Evolutionary conservation across 2,888 invertebrate genomes (phyloP).

Genomic region (Hesperia comma): DNA sequence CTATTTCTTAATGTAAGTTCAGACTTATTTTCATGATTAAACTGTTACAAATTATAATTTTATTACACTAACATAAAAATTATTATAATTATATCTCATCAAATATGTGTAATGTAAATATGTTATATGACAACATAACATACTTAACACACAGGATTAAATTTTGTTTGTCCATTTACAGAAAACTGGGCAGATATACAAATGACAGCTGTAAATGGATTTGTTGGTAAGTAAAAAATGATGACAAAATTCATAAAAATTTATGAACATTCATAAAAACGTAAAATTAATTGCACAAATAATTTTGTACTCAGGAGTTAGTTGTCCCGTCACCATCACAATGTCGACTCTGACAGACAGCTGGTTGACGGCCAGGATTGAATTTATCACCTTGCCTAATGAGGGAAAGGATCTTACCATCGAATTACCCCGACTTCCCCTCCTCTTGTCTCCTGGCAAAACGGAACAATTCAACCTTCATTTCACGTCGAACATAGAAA

Average conservation of each 20-base stretch:
- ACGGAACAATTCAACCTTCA: slow-evolving; percentile 62
- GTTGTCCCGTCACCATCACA: slow-evolving; percentile 56
- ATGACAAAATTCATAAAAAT: too few relatives aligned
- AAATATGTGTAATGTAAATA: too few relatives aligned
- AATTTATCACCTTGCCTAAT: slow-evolving; percentile 59
- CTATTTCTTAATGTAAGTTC: too few relatives aligned
- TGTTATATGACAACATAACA: too few relatives aligned
- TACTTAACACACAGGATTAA: too few relatives aligned
- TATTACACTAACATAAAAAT: too few relatives aligned
- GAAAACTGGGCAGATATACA: slow-evolving; percentile 71
- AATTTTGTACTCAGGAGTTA: slow-evolving; percentile 58
- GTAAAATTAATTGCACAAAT: not conserved
- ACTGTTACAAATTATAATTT: too few relatives aligned
- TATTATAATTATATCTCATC: too few relatives aligned
- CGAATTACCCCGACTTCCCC: slow-evolving; percentile 68
- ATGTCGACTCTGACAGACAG: slow-evolving; percentile 66
- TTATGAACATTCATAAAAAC: not conserved
- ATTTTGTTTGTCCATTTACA: slow-evolving; percentile 50
- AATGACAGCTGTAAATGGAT: slow-evolving; percentile 60
- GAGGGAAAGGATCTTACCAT: slow-evolving; percentile 58
- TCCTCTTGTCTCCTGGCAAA: slow-evolving; percentile 68
- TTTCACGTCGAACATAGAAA: slow-evolving; percentile 65
- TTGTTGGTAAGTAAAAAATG: slow-evolving; percentile 64
- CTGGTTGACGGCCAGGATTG: slow-evolving; percentile 70
- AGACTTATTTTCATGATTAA: too few relatives aligned